These are phyloP conservation scores for Pseudopleuronectes americanus DNA, from an alignment of 2,797 vertebrate species.

Conservation along the genomic window DNA sequence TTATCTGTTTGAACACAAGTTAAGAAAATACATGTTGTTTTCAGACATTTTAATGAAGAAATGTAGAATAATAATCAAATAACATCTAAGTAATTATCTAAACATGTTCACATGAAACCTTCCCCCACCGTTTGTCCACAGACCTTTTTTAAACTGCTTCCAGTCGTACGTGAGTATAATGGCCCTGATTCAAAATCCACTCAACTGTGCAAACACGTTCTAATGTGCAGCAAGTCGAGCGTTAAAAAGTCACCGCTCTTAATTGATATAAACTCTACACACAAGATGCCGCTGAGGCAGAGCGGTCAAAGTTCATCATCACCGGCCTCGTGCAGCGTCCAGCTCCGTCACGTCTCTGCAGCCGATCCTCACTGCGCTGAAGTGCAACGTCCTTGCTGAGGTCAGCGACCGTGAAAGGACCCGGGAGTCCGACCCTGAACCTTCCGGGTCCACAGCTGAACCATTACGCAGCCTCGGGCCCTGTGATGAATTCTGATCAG, in stretches of 20 bases:
- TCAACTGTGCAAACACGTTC: constrained; percentile 8
- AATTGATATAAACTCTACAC: constrained; percentile 33
- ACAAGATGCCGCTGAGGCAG: constrained; percentile 21
- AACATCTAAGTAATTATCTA: no score
- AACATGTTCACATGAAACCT: background rate
- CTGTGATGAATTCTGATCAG: constrained; percentile 71
- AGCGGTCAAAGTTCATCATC: constrained; percentile 43
- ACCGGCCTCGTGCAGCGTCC: constrained; percentile 11
- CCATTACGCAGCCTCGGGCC: constrained; percentile 47
- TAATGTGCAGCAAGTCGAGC: constrained; percentile 1
- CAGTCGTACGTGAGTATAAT: constrained; percentile 3
- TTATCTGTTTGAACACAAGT: no score
- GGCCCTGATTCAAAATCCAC: background rate
- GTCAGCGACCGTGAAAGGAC: constrained; percentile 68
- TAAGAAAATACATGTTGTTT: no score
- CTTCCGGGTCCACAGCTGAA: constrained; percentile 58
- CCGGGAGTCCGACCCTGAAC: constrained; percentile 70
- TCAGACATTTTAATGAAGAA: no score
- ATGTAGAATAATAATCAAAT: no score
- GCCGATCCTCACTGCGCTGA: constrained; percentile 54
- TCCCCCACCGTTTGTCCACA: background rate
- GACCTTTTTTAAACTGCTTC: background rate
- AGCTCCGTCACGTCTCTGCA: constrained; percentile 49
- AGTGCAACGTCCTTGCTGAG: constrained; percentile 60
- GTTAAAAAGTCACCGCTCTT: constrained; percentile 4